A percentile compares a stretch with the other conserved stretches of the same genome.
phyloP scores from a whole-genome alignment of 2,113 vertebrate species.

The Leptobrachium leishanense region DNA sequence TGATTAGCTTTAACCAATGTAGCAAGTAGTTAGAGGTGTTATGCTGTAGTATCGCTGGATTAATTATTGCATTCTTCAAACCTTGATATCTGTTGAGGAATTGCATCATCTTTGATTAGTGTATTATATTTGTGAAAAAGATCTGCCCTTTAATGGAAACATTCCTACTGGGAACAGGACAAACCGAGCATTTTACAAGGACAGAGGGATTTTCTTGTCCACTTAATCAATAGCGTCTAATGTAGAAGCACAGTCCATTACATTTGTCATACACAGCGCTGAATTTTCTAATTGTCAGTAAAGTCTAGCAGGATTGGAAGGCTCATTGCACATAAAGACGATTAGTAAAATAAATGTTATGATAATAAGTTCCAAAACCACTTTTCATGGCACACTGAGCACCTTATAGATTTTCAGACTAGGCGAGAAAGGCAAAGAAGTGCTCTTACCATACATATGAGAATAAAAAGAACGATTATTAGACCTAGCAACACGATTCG shows the following conservation, averaged over 20 bases:
- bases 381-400: conserved; percentile 8
- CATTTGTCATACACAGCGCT: conserved; percentile 39
- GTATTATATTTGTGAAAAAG: background rate
- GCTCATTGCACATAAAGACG: conserved; percentile 47
- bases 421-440: background rate
- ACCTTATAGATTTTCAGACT: conserved; percentile 13
- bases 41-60: too few species aligned
- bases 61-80: too few species aligned
- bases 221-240: conserved; percentile 43
- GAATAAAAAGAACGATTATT: too few species aligned
- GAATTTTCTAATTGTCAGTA: conserved; percentile 45
- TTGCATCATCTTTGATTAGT: background rate
- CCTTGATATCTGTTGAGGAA: too few species aligned
- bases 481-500: too few species aligned
- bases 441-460: background rate
- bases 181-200: conserved; percentile 27
- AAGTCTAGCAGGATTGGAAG: conserved; percentile 42
- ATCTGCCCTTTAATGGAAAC: conserved; percentile 8
- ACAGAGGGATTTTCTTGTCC: conserved; percentile 21
- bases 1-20: too few species aligned
- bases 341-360: conserved; percentile 48
- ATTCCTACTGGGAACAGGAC: conserved; percentile 17
- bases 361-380: conserved; percentile 31
- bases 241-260: conserved; percentile 42
- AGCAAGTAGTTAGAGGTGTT: too few species aligned